Evolutionary conservation across 2,113 vertebrate species (phyloP), one percentile per base, ranked within the genome.

Genomic region (Lycaon pictus): DNA sequence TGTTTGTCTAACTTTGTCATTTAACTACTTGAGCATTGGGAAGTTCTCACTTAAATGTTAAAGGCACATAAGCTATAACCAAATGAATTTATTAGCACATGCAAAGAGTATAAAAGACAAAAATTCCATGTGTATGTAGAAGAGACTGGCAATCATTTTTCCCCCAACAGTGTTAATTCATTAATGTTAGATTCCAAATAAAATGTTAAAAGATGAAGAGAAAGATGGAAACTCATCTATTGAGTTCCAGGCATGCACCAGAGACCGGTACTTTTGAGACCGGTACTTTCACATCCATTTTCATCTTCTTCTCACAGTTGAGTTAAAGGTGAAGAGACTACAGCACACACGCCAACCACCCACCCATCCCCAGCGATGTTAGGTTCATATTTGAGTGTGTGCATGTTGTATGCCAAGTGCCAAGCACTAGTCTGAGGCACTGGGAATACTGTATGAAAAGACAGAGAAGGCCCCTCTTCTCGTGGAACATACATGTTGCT

Each of bases 111-210:
- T n/a, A 58, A 23, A 25, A 5, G 6, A n/a, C 3, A 10, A 25
- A 71, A 58, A 67, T 43, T 65, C 16, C 35, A 29, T 37, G 17
- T 96, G n/a, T 48, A n/a, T 32, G 0, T 11, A 55, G 53, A 87
- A 72, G 56, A 16, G 56, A 83, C 37, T 58, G 35, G 60, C 23
- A n/a, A 4, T 58, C 55, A 0, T 92, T n/a, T 81, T 87, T 77
- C 56, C 32, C 1, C 63, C 19, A 63, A 19, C 55, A 25, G 3
- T 77, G 90, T 62, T 71, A 69, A 55, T 69, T 43, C 51, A 1
- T 89, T 51, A 76, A 32, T 65, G 81, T 53, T 79, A 67, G 62
- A 83, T 67, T 92, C 56, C 77, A 63, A 89, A 67, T n/a, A 51
- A 86, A 80, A 80, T 56, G 72, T 27, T 48, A 35, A 53, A n/a